Evolutionary conservation across 1,140 invertebrate species (phyloP).

Genomic region (Drosophila elegans): DNA sequence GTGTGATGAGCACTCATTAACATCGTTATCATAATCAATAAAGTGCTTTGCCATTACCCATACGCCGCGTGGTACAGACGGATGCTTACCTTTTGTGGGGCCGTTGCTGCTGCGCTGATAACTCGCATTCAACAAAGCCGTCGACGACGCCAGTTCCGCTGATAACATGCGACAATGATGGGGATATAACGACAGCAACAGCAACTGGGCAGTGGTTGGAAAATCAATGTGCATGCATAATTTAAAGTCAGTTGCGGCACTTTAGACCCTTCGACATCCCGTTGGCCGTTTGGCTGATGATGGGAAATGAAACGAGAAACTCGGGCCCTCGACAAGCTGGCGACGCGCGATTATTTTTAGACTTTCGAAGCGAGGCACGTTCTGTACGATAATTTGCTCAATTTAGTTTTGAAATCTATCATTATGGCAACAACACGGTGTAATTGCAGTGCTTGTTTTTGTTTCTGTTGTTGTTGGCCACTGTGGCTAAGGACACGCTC

Average conservation of each 20-base stretch:
- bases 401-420: constrained; percentile 79
- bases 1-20: constrained; percentile 11
- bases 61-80: constrained; percentile 20
- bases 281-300: neutral
- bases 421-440: constrained; percentile 72
- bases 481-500: constrained; percentile 55
- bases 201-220: constrained; percentile 47
- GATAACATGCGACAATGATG: constrained; percentile 71
- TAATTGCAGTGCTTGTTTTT: constrained; percentile 59
- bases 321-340: constrained; percentile 26
- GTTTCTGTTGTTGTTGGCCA: constrained; percentile 13
- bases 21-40: constrained; percentile 22
- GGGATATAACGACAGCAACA: constrained; percentile 35
- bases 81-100: constrained; percentile 72
- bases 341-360: constrained; percentile 59
- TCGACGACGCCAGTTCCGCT: constrained; percentile 67
- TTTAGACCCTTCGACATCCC: constrained; percentile 28
- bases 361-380: constrained; percentile 59
- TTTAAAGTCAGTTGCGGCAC: constrained; percentile 74
- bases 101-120: constrained; percentile 75
- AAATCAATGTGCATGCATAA: constrained; percentile 81
- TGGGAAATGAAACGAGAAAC: neutral
- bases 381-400: constrained; percentile 75
- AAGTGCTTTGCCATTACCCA: constrained; percentile 18
- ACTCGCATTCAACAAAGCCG: constrained; percentile 79